A percentile compares a stretch with the other conserved stretches of the same genome.
These are phyloP conservation scores for Drosophila mayri DNA, from an alignment of 1,140 invertebrate species.

Conservation along the genomic window DNA sequence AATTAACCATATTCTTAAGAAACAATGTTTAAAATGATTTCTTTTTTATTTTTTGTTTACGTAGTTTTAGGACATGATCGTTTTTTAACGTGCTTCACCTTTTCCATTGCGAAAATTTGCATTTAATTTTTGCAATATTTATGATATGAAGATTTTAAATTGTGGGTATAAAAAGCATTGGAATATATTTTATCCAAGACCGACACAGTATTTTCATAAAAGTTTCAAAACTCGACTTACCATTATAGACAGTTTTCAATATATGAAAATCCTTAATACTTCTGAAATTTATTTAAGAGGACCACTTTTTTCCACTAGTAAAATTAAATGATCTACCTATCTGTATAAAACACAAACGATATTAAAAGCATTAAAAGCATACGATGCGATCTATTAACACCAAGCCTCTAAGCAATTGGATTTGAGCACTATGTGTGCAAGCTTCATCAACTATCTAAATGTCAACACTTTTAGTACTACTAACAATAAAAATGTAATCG, in stretches of 20 bases:
- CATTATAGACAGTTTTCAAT: not conserved
- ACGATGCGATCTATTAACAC: constrained; percentile 68
- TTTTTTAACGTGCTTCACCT: no score
- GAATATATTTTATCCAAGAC: not conserved
- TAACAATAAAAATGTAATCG: constrained; percentile 34
- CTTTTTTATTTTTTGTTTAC: no score
- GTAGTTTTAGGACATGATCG: no score
- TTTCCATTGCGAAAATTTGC: no score
- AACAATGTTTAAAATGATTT: no score
- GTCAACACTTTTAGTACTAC: constrained; percentile 27
- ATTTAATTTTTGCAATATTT: no score
- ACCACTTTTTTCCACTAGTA: constrained; percentile 7
- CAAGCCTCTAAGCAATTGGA: constrained; percentile 49
- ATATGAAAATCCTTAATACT: not conserved
- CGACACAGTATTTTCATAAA: not conserved
- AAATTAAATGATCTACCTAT: constrained; percentile 39
- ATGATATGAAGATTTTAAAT: no score
- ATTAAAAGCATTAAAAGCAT: constrained; percentile 27
- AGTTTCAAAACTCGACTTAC: not conserved
- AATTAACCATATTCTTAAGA: no score
- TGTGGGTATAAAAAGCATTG: no score
- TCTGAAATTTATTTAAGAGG: not conserved
- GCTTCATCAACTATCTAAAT: constrained; percentile 34
- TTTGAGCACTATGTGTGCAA: constrained; percentile 33
- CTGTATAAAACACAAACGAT: constrained; percentile 53